These are phyloP conservation scores for Ibidorhyncha struthersii DNA, from an alignment of 2,113 vertebrate species.

Conservation along the genomic window DNA sequence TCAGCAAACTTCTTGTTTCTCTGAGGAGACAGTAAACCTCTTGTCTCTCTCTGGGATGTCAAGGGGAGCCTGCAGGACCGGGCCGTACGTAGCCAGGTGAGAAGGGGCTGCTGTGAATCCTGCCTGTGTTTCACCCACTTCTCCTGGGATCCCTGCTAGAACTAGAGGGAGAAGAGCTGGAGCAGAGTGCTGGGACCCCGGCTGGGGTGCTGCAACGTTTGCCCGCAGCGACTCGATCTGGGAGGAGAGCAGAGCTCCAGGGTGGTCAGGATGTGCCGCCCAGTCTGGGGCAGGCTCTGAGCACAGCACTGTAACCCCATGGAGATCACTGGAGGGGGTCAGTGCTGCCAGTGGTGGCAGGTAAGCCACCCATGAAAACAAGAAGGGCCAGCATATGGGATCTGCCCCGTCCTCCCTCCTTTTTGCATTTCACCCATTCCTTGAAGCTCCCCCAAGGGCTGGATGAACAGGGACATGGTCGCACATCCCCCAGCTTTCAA, in stretches of 20 bases:
- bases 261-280: fast-evolving
- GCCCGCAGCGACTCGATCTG: fast-evolving
- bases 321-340: neutral
- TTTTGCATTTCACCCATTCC: neutral
- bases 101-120: neutral
- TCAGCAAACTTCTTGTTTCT: neutral
- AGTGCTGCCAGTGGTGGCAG: fast-evolving
- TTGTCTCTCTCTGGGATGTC: neutral
- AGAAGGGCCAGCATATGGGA: neutral
- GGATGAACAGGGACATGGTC: neutral
- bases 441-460: neutral
- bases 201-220: neutral
- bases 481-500: neutral
- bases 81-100: neutral
- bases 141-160: neutral
- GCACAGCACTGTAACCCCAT: neutral
- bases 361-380: neutral
- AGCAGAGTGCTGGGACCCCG: neutral
- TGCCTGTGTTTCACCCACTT: fast-evolving
- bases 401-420: neutral
- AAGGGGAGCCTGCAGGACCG: neutral
- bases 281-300: neutral
- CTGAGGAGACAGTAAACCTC: neutral
- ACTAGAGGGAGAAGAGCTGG: neutral
- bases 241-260: neutral